Conservation (phyloP, 2,888 invertebrate species). For the Sphaerophoria taeniata region DNA sequence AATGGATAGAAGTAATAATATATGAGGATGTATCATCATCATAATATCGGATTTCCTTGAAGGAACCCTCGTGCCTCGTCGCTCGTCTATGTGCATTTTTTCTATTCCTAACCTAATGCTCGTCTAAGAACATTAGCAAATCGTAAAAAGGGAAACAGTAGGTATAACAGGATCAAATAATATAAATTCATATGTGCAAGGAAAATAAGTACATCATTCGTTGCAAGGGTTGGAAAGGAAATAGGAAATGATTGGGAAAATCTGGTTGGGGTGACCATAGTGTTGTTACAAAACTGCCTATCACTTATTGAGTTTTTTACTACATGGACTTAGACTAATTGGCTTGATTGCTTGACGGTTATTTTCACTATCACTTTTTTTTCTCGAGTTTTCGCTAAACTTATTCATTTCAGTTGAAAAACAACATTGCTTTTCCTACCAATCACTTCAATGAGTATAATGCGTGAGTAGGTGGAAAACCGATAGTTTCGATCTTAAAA, state of each 20-base stretch:
- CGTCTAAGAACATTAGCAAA: slow-evolving; percentile 23
- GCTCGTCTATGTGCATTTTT: not conserved
- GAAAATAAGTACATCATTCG: slow-evolving; percentile 15
- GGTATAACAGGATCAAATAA: slow-evolving; percentile 64
- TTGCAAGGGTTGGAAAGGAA: slow-evolving; percentile 11
- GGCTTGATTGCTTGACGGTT: no score
- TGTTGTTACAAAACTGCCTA: no score
- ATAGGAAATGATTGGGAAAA: slow-evolving; percentile 7
- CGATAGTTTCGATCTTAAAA: no score
- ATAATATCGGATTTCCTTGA: slow-evolving; percentile 64
- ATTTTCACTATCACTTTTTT: no score
- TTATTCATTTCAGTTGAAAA: no score
- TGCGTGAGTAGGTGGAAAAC: no score
- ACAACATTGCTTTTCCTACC: no score
- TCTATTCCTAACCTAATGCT: no score
- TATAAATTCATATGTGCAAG: not conserved
- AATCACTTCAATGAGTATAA: no score
- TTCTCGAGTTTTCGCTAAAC: no score
- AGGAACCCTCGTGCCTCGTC: slow-evolving; percentile 33
- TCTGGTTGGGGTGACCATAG: slow-evolving; percentile 12
- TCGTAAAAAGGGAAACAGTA: slow-evolving; percentile 65
- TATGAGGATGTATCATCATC: slow-evolving; percentile 39
- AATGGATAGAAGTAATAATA: slow-evolving; percentile 52
- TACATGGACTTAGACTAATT: no score
- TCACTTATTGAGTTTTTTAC: no score